Evolutionary conservation across 1,140 invertebrate genomes (phyloP).

Genomic region (Cepaea nemoralis): DNA sequence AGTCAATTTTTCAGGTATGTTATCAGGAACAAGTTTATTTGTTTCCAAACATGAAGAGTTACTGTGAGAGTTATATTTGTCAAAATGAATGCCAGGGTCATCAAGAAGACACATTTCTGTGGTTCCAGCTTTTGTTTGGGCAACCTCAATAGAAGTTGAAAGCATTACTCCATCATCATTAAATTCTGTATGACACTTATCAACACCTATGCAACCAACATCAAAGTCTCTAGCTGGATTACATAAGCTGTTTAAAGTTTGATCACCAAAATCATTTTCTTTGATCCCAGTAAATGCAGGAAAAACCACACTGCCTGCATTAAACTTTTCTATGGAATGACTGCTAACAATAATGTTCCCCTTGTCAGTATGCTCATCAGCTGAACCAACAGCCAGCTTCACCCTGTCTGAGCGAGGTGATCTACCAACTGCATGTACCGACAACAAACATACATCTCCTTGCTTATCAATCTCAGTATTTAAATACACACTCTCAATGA

Average conservation of each 20-base stretch:
- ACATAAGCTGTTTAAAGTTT: background rate
- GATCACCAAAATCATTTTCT: background rate
- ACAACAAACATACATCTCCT: background rate
- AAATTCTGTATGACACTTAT: background rate
- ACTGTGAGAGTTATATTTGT: background rate
- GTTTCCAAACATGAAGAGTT: background rate
- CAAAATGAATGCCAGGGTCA: background rate
- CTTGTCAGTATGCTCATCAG: background rate
- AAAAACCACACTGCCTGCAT: background rate
- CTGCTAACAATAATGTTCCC: background rate
- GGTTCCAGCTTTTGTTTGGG: background rate
- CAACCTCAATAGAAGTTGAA: background rate
- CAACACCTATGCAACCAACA: background rate
- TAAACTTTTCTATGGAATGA: background rate
- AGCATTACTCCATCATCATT: background rate
- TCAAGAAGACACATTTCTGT: constrained; percentile 10
- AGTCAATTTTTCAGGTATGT: background rate
- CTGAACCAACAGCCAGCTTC: background rate
- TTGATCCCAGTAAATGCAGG: background rate
- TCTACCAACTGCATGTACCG: background rate
- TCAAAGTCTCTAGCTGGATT: background rate
- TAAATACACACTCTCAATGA: background rate
- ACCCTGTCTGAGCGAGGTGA: background rate
- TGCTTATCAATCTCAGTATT: background rate
- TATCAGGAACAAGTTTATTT: too few relatives aligned